phyloP scores from a whole-genome alignment of 2,888 invertebrate genomes.

The Augochlorella aurata region DNA sequence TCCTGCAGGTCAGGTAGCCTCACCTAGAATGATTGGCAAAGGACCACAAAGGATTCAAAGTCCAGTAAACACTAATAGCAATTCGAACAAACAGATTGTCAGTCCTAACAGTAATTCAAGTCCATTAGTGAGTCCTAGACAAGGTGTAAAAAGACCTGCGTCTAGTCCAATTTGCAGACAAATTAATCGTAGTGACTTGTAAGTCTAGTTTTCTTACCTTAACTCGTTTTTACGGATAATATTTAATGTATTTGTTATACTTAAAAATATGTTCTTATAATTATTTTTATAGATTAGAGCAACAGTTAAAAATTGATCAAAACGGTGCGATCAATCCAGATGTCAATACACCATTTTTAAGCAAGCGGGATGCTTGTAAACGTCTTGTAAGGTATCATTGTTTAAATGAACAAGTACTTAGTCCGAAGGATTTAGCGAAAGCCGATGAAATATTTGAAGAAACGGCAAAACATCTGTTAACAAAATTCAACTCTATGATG shows the following conservation, averaged over 20 bases:
- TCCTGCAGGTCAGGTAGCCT: slow-evolving; percentile 75
- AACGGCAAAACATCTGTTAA: slow-evolving; percentile 86
- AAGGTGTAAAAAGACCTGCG: slow-evolving; percentile 80
- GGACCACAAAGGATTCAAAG: slow-evolving; percentile 69
- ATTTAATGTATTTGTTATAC: background rate
- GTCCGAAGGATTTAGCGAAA: slow-evolving; percentile 86
- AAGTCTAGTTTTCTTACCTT: slow-evolving; percentile 63
- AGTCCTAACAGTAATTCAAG: slow-evolving; percentile 71
- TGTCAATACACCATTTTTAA: slow-evolving; percentile 87
- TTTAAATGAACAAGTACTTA: slow-evolving; percentile 86
- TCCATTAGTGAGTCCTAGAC: slow-evolving; percentile 74
- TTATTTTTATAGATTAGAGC: slow-evolving; percentile 85
- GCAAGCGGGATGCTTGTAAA: slow-evolving; percentile 89
- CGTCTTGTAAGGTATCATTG: slow-evolving; percentile 90
- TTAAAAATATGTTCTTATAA: slow-evolving; percentile 26
- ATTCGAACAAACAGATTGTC: slow-evolving; percentile 68
- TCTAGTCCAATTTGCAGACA: slow-evolving; percentile 78
- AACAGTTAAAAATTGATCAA: slow-evolving; percentile 89
- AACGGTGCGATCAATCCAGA: slow-evolving; percentile 89
- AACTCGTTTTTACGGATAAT: background rate
- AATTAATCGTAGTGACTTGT: slow-evolving; percentile 80
- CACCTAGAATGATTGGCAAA: slow-evolving; percentile 71
- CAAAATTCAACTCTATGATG: slow-evolving; percentile 88
- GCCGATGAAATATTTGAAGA: slow-evolving; percentile 88
- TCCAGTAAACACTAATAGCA: slow-evolving; percentile 66